Evolutionary conservation across 2,113 vertebrate species (phyloP), one percentile per base, ranked within the genome.

Genomic region (Tragelaphus strepsiceros): DNA sequence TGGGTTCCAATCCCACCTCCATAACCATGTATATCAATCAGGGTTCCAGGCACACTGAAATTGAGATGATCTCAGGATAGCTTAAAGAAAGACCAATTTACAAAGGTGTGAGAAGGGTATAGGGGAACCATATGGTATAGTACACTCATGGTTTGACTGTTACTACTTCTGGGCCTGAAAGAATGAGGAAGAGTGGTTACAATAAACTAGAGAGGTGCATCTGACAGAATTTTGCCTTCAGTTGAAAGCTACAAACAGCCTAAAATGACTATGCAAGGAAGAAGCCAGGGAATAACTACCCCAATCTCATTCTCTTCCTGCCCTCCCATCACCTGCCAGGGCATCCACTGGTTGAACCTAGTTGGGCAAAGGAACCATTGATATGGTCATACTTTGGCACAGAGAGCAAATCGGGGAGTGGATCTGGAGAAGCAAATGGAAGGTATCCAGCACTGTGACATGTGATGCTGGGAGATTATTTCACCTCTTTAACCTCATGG

Each of bases 71-170:
- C 94, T 92, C 53, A 97, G 39, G 64, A 96, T 93, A 39, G 21
- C 53, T 96, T 96, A 43, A 81, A 95, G 94, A 97, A 92, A 64
- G 54, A 94, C 91, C 46, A 82, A 51, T 92, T 92, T 80, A 58
- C 16, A 56, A 77, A 95, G 17, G 28, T 83, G 7, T 92, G 22
- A 15, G 32, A 62, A 94, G 49, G 26, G 39, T 53, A 64, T 35
- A 78, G 26, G 26, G 58, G 39, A 83, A 78, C n/a, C 32, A 78
- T 10, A 39, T 80, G 43, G 43, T 26, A 43, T 49, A 54, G 51
- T 71, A 12, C 17, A 77, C 9, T 71, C 78, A 92, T 85, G 30
- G 7, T 53, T 35, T 82, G 43, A 8, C 17, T 91, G 43, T 92
- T 91, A 77, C 14, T 92, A 43, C 22, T 58, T 39, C n/a, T 62